Percentiles rank a stretch among this genome's conserved stretches.
phyloP scores from a whole-genome alignment of 2,797 vertebrate species.

The Limnodromus scolopaceus region DNA sequence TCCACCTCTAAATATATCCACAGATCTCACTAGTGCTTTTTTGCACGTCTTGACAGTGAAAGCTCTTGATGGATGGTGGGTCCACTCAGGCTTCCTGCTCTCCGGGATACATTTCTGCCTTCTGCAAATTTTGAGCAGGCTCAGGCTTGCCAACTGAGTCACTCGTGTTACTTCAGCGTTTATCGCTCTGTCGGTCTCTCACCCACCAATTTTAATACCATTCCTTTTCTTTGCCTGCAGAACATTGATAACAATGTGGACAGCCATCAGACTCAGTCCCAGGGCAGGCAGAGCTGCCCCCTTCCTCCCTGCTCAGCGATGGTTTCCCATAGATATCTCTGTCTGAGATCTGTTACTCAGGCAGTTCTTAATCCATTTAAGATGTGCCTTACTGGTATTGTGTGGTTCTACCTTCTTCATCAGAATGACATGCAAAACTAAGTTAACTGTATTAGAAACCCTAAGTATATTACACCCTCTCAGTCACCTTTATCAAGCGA shows the following conservation, averaged over 20 bases:
- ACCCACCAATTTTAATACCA: background rate
- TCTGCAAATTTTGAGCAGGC: background rate
- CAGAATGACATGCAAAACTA: background rate
- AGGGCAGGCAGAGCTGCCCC: background rate
- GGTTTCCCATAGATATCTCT: background rate
- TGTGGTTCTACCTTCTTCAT: background rate
- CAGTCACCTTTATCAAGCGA: background rate
- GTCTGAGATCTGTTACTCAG: background rate
- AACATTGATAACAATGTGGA: background rate
- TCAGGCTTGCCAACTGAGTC: background rate
- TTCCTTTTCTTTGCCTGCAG: background rate
- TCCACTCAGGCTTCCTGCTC: background rate
- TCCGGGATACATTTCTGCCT: background rate
- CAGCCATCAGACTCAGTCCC: background rate
- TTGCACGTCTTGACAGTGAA: background rate
- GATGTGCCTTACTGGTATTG: background rate
- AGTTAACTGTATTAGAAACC: background rate
- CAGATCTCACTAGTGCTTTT: background rate
- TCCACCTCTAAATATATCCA: background rate
- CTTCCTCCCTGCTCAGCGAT: background rate
- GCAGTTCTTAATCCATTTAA: background rate
- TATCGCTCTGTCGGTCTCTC: background rate
- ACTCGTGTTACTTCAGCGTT: background rate
- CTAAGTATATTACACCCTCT: background rate
- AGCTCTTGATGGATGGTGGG: background rate